Percentiles rank a stretch among this genome's conserved stretches.
Evolutionary conservation across 1,140 invertebrate species (phyloP).

Genomic region (roundworm (Caenorhabditis elegans)): DNA sequence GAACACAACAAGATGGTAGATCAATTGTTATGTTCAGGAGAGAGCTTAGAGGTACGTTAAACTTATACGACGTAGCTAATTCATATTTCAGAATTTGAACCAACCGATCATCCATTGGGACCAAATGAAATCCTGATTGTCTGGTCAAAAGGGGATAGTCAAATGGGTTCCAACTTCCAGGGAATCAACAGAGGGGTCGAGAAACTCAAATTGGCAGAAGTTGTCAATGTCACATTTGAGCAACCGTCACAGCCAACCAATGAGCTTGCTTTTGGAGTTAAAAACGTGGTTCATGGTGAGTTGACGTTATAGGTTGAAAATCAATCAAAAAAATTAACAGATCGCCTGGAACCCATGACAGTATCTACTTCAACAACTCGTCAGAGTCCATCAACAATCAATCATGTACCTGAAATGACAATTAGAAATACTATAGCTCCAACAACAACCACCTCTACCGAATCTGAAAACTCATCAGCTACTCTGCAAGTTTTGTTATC

Average conservation of each 20-base stretch:
- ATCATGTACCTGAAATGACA: neutral
- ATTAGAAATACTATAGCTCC: neutral
- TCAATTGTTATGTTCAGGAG: conserved; percentile 86
- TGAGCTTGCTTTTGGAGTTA: neutral
- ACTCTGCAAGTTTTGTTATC: too few species aligned
- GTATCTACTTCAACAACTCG: neutral
- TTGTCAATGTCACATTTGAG: conserved; percentile 21
- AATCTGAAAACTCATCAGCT: neutral
- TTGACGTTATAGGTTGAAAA: neutral
- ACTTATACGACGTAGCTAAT: neutral
- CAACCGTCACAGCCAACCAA: neutral
- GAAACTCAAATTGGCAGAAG: neutral
- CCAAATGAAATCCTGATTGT: conserved; percentile 86
- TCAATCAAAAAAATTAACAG: neutral
- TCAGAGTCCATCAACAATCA: neutral
- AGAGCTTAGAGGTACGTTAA: conserved; percentile 72
- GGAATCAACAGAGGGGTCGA: conserved; percentile 12
- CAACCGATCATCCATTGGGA: conserved; percentile 80
- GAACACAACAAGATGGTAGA: conserved; percentile 81
- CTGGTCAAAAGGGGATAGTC: conserved; percentile 78
- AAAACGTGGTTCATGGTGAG: neutral
- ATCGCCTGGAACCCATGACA: neutral
- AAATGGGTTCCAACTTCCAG: neutral
- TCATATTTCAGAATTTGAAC: conserved; percentile 75
- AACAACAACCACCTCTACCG: neutral